A percentile compares a stretch with the other conserved stretches of the same genome.
These are phyloP conservation scores for Bedellia somnulentella DNA, from an alignment of 2,888 invertebrate species.

Conservation along the genomic window DNA sequence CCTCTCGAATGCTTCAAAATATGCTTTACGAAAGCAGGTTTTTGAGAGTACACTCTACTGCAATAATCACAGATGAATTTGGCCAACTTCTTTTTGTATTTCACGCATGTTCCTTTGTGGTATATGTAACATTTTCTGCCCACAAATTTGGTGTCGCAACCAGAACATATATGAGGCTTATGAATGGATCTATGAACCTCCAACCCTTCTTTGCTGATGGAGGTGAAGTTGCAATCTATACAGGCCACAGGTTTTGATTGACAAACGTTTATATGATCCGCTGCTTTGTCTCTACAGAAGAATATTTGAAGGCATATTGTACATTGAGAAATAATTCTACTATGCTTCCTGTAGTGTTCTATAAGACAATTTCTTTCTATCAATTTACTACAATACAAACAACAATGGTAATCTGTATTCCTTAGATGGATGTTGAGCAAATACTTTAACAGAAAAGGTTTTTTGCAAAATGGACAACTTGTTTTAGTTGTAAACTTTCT, in stretches of 20 bases:
- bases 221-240: slow-evolving; percentile 18
- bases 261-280: slow-evolving; percentile 16
- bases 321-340: too few relatives aligned
- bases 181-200: slow-evolving; percentile 18
- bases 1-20: slow-evolving; percentile 17
- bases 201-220: slow-evolving; percentile 13
- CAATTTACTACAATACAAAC: too few relatives aligned
- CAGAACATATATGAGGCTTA: slow-evolving; percentile 14
- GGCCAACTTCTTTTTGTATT: not conserved
- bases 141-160: slow-evolving; percentile 18
- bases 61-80: slow-evolving; percentile 27
- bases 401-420: slow-evolving; percentile 13
- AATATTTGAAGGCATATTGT: too few relatives aligned
- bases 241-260: slow-evolving; percentile 11
- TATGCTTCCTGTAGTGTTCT: too few relatives aligned
- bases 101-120: slow-evolving; percentile 15
- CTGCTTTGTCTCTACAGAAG: not conserved
- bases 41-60: slow-evolving; percentile 15
- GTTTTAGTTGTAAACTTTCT: slow-evolving; percentile 4
- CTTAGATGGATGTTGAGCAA: slow-evolving; percentile 20
- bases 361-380: too few relatives aligned
- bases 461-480: slow-evolving; percentile 19
- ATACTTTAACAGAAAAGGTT: slow-evolving; percentile 11
- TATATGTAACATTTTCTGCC: slow-evolving; percentile 18
- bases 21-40: slow-evolving; percentile 16